Conservation (phyloP, 2,888 invertebrate genomes). For the Octodonta nipae region DNA sequence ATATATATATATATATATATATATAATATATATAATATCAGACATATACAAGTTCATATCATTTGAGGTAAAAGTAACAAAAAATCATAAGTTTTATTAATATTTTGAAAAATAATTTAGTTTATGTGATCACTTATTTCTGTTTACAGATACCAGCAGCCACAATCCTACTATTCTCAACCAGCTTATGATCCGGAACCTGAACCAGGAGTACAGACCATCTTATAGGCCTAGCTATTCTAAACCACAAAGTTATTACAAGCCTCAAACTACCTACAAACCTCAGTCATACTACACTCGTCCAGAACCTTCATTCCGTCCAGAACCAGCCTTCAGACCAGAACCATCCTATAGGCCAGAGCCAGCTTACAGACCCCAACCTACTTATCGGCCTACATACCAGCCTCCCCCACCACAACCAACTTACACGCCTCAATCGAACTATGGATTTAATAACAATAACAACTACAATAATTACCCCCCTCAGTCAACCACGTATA, state of each 20-base stretch:
- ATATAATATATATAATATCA: too few relatives aligned
- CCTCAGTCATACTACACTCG: constrained; percentile 9
- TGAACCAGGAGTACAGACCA: constrained; percentile 8
- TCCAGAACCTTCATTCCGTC: constrained; percentile 28
- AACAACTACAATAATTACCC: constrained; percentile 41
- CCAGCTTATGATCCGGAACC: too few relatives aligned
- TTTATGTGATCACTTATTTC: too few relatives aligned
- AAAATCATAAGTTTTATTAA: too few relatives aligned
- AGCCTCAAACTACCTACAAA: constrained; percentile 16
- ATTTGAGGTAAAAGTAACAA: too few relatives aligned
- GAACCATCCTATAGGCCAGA: constrained; percentile 15
- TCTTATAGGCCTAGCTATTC: constrained; percentile 24
- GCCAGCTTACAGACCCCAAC: constrained; percentile 15
- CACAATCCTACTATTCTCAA: neutral
- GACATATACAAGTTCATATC: too few relatives aligned
- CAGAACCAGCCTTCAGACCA: constrained; percentile 23
- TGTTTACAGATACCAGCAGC: neutral
- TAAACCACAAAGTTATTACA: constrained; percentile 27
- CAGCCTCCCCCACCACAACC: constrained; percentile 22
- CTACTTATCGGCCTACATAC: constrained; percentile 35
- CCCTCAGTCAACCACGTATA: constrained; percentile 37
- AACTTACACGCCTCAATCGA: constrained; percentile 26
- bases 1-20: too few relatives aligned
- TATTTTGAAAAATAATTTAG: too few relatives aligned
- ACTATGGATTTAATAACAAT: constrained; percentile 27